Evolutionary conservation across 2,888 invertebrate genomes (phyloP), one percentile per base, ranked within the genome.

Genomic region (Ctenicera cuprea): DNA sequence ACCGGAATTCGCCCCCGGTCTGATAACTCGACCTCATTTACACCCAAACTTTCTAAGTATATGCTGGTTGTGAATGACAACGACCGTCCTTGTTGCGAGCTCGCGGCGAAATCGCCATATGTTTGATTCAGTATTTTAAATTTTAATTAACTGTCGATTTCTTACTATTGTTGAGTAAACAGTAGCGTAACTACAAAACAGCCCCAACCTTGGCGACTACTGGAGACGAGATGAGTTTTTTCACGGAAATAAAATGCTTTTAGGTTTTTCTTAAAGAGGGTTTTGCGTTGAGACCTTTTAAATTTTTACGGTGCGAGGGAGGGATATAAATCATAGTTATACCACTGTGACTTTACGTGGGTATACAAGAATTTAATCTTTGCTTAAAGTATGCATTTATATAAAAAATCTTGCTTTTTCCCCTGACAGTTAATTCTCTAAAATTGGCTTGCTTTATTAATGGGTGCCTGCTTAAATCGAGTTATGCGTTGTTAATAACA

Each of bases 21-120:
- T 78, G 80, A 80, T 79, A 79, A 80, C 77, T 77, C 79, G 76
- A 77, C 79, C 80, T 80, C 80, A 78, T 79, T 80, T 80, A 77
- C 77, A 73, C 75, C 69, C 71, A 54, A 71, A 69, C 70, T 74
- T 74, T 68, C 73, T 74, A 73, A 75, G 75, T 73, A 68, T 72
- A 73, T 72, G 66, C 62, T 75, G 68, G 52, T 72, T 73, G 69
- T 73, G 72, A 70, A 71, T 69, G 72, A 71, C 78, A 77, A 77
- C 75, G 78, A 78, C 78, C 78, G 78, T 75, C 78, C 78, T 78
- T 78, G 78, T 71, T 74, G 70, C 71, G 71, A 78, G 68, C 73
- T 73, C 41, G 57, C 54, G 62, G 61, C 69, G 30, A 59, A 54
- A 61, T 64, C 38, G 48, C 63, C 68, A 63, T 68, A 73, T 63